Conservation (phyloP, 2,888 invertebrate genomes). For the Stenodema calcarata region DNA sequence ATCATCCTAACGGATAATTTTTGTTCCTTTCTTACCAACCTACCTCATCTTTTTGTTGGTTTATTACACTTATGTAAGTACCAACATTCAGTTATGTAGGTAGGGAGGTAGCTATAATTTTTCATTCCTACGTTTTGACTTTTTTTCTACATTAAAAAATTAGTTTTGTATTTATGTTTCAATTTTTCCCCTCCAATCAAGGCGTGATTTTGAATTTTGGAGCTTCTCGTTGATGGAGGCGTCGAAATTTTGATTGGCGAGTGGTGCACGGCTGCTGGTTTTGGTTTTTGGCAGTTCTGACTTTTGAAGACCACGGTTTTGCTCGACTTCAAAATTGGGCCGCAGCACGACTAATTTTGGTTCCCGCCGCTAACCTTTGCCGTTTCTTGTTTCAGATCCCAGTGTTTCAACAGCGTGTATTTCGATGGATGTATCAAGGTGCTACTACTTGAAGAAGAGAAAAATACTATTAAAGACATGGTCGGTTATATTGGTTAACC, state of each 20-base stretch:
- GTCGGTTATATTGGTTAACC: slow-evolving; percentile 74
- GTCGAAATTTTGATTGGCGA: background rate
- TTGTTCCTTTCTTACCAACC: too few species aligned
- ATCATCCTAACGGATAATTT: too few species aligned
- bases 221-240: background rate
- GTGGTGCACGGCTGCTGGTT: background rate
- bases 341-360: background rate
- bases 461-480: slow-evolving; percentile 78
- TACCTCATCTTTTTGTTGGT: too few species aligned
- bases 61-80: too few species aligned
- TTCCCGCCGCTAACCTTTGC: background rate
- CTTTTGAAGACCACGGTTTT: background rate
- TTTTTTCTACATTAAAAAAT: background rate
- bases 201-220: slow-evolving; percentile 37
- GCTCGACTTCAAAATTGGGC: background rate
- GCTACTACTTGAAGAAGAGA: slow-evolving; percentile 78
- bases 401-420: slow-evolving; percentile 80
- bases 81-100: too few species aligned
- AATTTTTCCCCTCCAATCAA: background rate
- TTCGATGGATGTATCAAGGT: slow-evolving; percentile 83
- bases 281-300: background rate
- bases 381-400: slow-evolving; percentile 67
- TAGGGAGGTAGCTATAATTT: too few species aligned
- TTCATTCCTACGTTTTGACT: background rate
- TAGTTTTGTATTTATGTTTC: background rate